These are phyloP conservation scores for Ametastegia equiseti DNA, from an alignment of 2,888 invertebrate species.

Conservation along the genomic window DNA sequence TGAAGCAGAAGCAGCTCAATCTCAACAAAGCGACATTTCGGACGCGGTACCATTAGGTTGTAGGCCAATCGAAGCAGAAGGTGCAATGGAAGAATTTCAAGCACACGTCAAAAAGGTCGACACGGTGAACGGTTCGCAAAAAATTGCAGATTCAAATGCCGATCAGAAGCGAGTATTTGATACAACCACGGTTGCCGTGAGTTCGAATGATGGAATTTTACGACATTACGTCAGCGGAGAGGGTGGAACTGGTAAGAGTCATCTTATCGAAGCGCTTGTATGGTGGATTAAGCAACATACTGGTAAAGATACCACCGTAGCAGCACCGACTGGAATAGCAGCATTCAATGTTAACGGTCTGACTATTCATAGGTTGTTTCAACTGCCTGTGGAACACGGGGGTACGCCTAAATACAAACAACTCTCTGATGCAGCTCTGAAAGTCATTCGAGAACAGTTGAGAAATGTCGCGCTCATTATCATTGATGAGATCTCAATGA, in stretches of 20 bases:
- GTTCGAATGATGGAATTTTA: slow-evolving; percentile 51
- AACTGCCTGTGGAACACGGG: slow-evolving; percentile 64
- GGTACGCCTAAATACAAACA: slow-evolving; percentile 59
- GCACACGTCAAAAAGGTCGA: slow-evolving; percentile 13
- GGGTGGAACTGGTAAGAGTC: slow-evolving; percentile 64
- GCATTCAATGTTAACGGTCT: slow-evolving; percentile 67
- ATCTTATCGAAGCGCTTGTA: slow-evolving; percentile 59
- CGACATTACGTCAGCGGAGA: slow-evolving; percentile 61
- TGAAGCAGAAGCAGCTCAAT: slow-evolving; percentile 32
- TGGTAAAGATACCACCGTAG: slow-evolving; percentile 62
- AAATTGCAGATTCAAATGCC: slow-evolving; percentile 58
- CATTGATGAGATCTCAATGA: slow-evolving; percentile 64
- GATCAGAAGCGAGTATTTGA: slow-evolving; percentile 64
- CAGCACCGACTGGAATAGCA: slow-evolving; percentile 65
- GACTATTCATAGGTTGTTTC: slow-evolving; percentile 64
- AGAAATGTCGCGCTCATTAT: slow-evolving; percentile 62
- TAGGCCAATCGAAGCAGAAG: slow-evolving; percentile 51
- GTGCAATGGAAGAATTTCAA: slow-evolving; percentile 50
- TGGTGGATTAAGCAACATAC: slow-evolving; percentile 57
- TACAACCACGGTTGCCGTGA: slow-evolving; percentile 53
- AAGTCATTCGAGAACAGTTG: slow-evolving; percentile 59
- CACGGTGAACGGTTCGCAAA: slow-evolving; percentile 56
- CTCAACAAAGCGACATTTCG: neutral
- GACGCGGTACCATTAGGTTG: slow-evolving; percentile 32
- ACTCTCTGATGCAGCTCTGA: slow-evolving; percentile 59